A percentile compares a stretch with the other conserved stretches of the same genome.
Conservation (phyloP, 2,888 invertebrate species). For the Tortrix viridana region DNA sequence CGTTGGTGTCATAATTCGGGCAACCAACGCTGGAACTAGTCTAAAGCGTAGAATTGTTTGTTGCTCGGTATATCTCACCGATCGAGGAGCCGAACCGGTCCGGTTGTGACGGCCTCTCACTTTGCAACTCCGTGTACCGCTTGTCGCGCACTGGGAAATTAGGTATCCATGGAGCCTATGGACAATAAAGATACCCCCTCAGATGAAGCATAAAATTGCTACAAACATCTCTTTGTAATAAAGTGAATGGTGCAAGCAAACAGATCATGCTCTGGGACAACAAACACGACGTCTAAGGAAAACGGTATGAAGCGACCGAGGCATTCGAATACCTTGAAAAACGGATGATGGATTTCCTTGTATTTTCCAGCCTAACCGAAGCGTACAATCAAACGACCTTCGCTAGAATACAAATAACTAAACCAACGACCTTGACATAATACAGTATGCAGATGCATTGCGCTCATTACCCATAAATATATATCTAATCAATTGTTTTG, state of each 20-base stretch:
- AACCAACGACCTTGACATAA: conserved; percentile 80
- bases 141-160: conserved; percentile 77
- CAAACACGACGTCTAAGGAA: conserved; percentile 30
- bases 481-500: conserved; percentile 69
- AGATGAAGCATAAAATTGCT: conserved; percentile 41
- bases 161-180: conserved; percentile 78
- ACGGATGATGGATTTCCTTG: conserved; percentile 79
- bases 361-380: conserved; percentile 78
- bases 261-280: conserved; percentile 25
- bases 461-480: conserved; percentile 74
- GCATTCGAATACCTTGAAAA: conserved; percentile 74
- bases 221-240: conserved; percentile 49
- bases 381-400: conserved; percentile 72
- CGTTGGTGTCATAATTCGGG: conserved; percentile 49
- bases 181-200: conserved; percentile 68
- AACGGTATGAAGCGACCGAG: conserved; percentile 55
- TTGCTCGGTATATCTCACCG: conserved; percentile 69
- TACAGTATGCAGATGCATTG: conserved; percentile 73
- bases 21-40: conserved; percentile 38
- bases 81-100: conserved; percentile 74
- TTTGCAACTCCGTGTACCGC: conserved; percentile 79
- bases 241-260: conserved; percentile 55
- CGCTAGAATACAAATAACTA: conserved; percentile 79
- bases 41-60: conserved; percentile 56
- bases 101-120: conserved; percentile 83